Conservation (phyloP, 2,113 vertebrate species). For the Callocephalon fimbriatum region DNA sequence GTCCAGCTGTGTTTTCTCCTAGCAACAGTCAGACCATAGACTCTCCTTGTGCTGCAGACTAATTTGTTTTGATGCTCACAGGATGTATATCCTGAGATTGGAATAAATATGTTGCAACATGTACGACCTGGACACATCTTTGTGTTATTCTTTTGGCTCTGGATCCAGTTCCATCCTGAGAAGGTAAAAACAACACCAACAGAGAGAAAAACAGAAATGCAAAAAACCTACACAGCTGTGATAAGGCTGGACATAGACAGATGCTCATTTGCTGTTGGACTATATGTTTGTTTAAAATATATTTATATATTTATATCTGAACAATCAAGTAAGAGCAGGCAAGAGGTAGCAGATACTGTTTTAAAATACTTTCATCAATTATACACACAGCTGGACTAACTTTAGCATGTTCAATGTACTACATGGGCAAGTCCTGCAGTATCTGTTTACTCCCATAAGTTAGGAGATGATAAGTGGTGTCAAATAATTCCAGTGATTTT, state of each 20-base stretch:
- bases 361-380: not conserved
- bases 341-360: not conserved
- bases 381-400: not conserved
- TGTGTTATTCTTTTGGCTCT: slow-evolving; percentile 2
- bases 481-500: not conserved
- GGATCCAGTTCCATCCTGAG: not conserved
- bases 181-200: not conserved
- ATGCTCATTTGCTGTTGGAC: not conserved
- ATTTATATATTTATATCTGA: not conserved
- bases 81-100: slow-evolving; percentile 18
- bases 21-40: not conserved
- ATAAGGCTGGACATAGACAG: not conserved
- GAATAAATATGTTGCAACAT: slow-evolving; percentile 31
- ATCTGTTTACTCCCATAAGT: not conserved
- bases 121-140: not conserved
- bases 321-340: not conserved
- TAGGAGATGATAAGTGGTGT: not conserved
- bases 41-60: not conserved
- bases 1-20: slow-evolving; percentile 38
- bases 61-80: slow-evolving; percentile 56
- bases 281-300: not conserved
- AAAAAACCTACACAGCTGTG: not conserved
- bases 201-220: not conserved
- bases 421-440: not conserved
- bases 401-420: not conserved